Evolutionary conservation across 1,140 invertebrate genomes (phyloP), one percentile per base, ranked within the genome.

Genomic region (Amyelois transitella): DNA sequence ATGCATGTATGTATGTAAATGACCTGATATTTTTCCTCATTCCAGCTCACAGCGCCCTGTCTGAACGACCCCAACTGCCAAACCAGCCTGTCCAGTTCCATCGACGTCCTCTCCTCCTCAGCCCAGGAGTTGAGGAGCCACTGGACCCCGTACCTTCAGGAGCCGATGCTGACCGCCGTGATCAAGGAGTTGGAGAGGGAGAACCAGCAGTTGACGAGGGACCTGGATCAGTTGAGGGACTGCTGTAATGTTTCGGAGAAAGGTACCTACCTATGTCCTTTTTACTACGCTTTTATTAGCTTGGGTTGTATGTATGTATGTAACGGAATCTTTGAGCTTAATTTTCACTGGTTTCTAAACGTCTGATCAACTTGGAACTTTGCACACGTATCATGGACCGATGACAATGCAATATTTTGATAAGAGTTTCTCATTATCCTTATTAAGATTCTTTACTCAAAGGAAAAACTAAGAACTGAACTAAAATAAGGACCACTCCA

Each of bases 51-150:
- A 52, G 62, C 60, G 10, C 61, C 69, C 17, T 66, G 44, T 10
- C 65, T 72, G 6, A 18, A 51, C 10, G 57, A 68, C 12, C 48
- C 51, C 19, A 53, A 38, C 5, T 65, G 69, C 43, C 58, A 63
- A 18, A 10, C 51, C 18, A 21, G 56, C 7, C 28, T 72, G 4
- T 20, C 51, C 6, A 59, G 61, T 5, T 53, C 66, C 1, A 53
- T 58, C 5, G 53, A 72, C 20, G 20, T 21, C 3, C 44, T 69
- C 21, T 53, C 59, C 0, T n/a, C 51, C 2, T 38, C 55, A 10
- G 48, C 28, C 7, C 44, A 45, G 18, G 25, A 45, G 2, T 32
- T 72, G 48, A 51, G 47, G 12, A 20, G 38, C 17, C 38, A 51
- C 1, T 60, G 60, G 54, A 18, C 20, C 12, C 49, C 53, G 18